These are phyloP conservation scores for Lasioglossum marginatum DNA, from an alignment of 2,888 invertebrate genomes.

Conservation along the genomic window DNA sequence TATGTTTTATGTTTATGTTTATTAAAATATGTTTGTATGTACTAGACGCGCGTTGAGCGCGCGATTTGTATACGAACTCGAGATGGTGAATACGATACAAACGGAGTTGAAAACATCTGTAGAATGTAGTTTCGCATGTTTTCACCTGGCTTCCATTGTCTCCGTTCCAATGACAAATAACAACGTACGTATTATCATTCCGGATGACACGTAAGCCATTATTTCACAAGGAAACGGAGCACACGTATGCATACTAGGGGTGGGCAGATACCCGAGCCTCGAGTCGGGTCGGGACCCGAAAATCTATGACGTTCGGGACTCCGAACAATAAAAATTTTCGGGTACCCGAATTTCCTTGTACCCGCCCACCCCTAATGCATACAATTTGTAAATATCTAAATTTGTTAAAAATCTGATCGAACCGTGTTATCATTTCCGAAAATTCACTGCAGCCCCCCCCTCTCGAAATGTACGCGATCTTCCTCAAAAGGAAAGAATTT, in stretches of 20 bases:
- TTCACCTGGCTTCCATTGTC: constrained; percentile 39
- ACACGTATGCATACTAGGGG: not conserved
- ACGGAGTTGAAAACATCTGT: constrained; percentile 28
- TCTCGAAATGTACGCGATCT: not conserved
- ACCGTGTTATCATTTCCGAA: not conserved
- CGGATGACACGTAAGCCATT: not conserved
- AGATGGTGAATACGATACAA: constrained; percentile 6
- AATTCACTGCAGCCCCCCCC: not conserved
- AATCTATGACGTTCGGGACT: no score
- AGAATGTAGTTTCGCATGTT: constrained; percentile 28
- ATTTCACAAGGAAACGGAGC: constrained; percentile 6
- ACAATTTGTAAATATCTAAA: constrained; percentile 25
- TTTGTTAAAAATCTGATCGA: constrained; percentile 20
- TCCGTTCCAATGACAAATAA: constrained; percentile 17
- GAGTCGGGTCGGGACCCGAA: no score
- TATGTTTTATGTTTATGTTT: constrained; percentile 22
- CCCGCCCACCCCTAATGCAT: not conserved
- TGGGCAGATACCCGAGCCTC: no score
- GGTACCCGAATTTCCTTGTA: no score
- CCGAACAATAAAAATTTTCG: no score
- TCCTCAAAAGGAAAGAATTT: constrained; percentile 1
- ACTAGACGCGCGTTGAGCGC: not conserved
- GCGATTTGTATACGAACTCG: constrained; percentile 18
- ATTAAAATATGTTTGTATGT: constrained; percentile 22
- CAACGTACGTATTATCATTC: constrained; percentile 5